phyloP scores from a whole-genome alignment of 2,113 vertebrate genomes.

The Tupaia chinensis region DNA sequence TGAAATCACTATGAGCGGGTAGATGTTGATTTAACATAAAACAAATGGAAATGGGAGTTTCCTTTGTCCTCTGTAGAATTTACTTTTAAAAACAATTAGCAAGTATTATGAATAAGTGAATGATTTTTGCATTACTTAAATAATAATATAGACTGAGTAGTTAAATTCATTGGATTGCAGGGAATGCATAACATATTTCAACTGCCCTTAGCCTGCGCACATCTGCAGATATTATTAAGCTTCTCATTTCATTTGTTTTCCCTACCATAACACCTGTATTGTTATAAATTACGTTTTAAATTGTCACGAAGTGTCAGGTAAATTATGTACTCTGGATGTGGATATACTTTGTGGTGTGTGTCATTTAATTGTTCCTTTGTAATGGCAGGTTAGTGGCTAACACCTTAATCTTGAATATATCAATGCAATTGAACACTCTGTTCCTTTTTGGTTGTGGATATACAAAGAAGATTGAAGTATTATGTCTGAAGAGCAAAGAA shows the following conservation, averaged over 20 bases:
- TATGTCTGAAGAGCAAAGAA: slow-evolving; percentile 41
- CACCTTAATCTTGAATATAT: slow-evolving; percentile 68
- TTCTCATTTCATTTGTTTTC: slow-evolving; percentile 80
- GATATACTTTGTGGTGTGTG: not conserved
- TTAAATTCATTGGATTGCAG: slow-evolving; percentile 84
- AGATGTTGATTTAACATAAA: slow-evolving; percentile 94
- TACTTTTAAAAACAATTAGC: slow-evolving; percentile 90
- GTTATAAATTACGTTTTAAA: slow-evolving; percentile 71
- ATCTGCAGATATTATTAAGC: slow-evolving; percentile 82
- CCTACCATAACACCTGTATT: slow-evolving; percentile 76
- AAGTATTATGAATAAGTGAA: slow-evolving; percentile 86
- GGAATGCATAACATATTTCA: slow-evolving; percentile 82
- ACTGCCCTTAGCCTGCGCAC: slow-evolving; percentile 78
- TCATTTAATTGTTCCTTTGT: slow-evolving; percentile 53
- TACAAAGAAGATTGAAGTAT: slow-evolving; percentile 26
- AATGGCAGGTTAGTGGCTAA: slow-evolving; percentile 65
- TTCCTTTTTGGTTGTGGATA: slow-evolving; percentile 34
- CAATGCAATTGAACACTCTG: slow-evolving; percentile 65
- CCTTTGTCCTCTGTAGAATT: slow-evolving; percentile 88
- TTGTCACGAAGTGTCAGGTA: slow-evolving; percentile 73
- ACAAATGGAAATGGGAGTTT: slow-evolving; percentile 93
- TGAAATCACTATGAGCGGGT: slow-evolving; percentile 92
- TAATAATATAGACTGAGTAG: slow-evolving; percentile 83
- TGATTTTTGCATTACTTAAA: slow-evolving; percentile 86
- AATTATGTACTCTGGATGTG: slow-evolving; percentile 64